These are phyloP conservation scores for Betta splendens DNA, from an alignment of 2,797 vertebrate genomes.

Conservation along the genomic window DNA sequence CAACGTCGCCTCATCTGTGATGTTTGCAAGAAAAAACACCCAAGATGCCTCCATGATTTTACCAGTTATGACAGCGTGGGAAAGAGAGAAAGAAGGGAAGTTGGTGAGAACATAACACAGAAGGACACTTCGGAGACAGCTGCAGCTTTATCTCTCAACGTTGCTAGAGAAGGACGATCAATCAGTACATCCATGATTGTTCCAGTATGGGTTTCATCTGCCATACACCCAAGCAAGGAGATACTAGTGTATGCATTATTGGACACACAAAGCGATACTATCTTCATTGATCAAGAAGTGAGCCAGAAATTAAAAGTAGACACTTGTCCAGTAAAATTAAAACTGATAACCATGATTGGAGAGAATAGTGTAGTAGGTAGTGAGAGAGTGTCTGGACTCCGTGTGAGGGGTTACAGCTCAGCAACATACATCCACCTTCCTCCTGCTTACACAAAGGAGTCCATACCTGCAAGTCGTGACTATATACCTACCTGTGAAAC, in stretches of 20 bases:
- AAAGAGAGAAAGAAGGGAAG: not conserved
- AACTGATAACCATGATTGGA: slow-evolving; percentile 1
- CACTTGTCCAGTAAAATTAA: not conserved
- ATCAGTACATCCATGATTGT: slow-evolving; percentile 17
- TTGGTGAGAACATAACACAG: too few relatives aligned
- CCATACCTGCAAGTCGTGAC: too few relatives aligned
- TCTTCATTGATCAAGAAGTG: slow-evolving; percentile 18
- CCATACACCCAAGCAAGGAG: not conserved
- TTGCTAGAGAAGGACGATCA: not conserved
- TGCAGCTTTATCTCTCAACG: slow-evolving; percentile 3
- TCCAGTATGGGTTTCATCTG: slow-evolving; percentile 19
- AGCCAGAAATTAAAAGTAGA: not conserved
- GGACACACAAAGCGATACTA: slow-evolving; percentile 16
- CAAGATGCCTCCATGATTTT: not conserved
- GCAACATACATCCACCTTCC: too few relatives aligned
- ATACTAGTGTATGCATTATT: slow-evolving; percentile 15
- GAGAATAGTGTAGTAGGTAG: not conserved
- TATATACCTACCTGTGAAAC: too few relatives aligned
- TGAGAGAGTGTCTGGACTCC: not conserved
- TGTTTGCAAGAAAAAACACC: slow-evolving; percentile 13
- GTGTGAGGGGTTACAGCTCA: too few relatives aligned
- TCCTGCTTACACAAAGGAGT: too few relatives aligned
- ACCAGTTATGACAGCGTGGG: not conserved
- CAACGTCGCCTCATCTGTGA: slow-evolving; percentile 1
- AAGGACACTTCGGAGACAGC: not conserved